Base-by-base conservation (phyloP, 2,113 vertebrate genomes). In the Calyptomena viridis region DNA sequence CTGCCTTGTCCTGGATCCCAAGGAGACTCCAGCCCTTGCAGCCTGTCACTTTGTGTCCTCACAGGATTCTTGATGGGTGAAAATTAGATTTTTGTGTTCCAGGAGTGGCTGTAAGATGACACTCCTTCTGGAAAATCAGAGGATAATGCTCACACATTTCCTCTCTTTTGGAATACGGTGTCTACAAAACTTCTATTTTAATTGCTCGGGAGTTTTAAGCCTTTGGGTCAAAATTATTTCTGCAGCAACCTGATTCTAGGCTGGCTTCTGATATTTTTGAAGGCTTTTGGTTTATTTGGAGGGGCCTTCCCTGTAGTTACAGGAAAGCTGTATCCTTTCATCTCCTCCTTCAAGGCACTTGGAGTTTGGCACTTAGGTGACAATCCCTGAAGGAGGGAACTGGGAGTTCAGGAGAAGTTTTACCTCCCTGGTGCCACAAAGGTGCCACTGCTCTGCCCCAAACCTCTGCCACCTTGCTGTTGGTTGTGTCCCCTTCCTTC, bases 111-210 rank as follows among this genome's bases (percentile, higher is more conserved):
- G 56, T 23, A 35, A 73, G 72, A 20, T 74, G 62, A 31, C 6
- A 5, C 28, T 69, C 60, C 67, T 66, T 49, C 62, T 50, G 76
- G 42, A 68, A 63, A 72, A 37, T 6, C 30, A 9, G 17, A 3
- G 8, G 31, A 1, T 68, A 12, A 22, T 1, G 1, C 23, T 58
- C 39, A 11, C 21, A 8, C 8, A 6, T 9, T 8, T 8, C 35
- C 27, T 90, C 25, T 63, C 31, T 24, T 44, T 33, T 30, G 77
- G 14, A 74, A 66, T 46, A 8, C 62, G 8, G 40, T 39, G 27
- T 28, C 42, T 16, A 0, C 7, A 49, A 50, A 60, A 5, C 40
- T 81, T 81, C 50, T 1, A 6, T 40, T 85, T 62, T 24, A 27
- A 88, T 13, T 5, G 5, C 27, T 44, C 50, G 22, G 4, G 21